Evolutionary conservation across 2,888 invertebrate species (phyloP), one percentile per base, ranked within the genome.

Genomic region (Muscina levida): DNA sequence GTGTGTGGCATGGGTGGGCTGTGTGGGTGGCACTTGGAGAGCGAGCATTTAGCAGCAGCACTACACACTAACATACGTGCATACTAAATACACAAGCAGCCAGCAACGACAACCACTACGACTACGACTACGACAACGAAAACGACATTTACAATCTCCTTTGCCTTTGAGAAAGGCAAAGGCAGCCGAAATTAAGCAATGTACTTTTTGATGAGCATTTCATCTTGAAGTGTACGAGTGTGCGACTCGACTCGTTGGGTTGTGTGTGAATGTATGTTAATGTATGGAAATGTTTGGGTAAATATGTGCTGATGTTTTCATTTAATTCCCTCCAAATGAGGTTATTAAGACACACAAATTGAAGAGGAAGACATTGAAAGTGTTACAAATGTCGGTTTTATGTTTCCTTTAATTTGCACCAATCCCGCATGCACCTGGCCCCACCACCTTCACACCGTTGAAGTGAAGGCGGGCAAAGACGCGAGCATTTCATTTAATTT

Each of bases 321-420:
- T 71, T 77, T 73, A 74, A 74, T 77, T 74, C 62, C 74, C 39
- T 53, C 11, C 48, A 77, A 80, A 77, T 74, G 77, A 70, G 77
- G 71, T 81, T 81, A 74, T 81, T 74, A 77, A 81, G 74, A 77
- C 66, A 71, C 44, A 42, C 44, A 72, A 46, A 67, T 31, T 37
- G 59, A 51, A 71, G 46, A 53, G 65, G 26, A 17, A 24, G 31
- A 48, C 68, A 65, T 65, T 57, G 22, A 76, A 72, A 72, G 79
- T 73, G 71, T 73, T 73, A 70, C 68, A 62, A 67, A 68, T 62
- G 24, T 57, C 53, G 59, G 37, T 72, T 51, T 48, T 59, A 10
- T 51, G 22, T 24, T 56, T 39, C n/a, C 17, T 10, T 39, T 53
- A 22, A 37, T 37, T 37, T 37, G 19, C 59, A 37, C 19, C 59